Evolutionary conservation across 2,888 invertebrate species (phyloP), one percentile per base, ranked within the genome.

Genomic region (Lepas anatifera): DNA sequence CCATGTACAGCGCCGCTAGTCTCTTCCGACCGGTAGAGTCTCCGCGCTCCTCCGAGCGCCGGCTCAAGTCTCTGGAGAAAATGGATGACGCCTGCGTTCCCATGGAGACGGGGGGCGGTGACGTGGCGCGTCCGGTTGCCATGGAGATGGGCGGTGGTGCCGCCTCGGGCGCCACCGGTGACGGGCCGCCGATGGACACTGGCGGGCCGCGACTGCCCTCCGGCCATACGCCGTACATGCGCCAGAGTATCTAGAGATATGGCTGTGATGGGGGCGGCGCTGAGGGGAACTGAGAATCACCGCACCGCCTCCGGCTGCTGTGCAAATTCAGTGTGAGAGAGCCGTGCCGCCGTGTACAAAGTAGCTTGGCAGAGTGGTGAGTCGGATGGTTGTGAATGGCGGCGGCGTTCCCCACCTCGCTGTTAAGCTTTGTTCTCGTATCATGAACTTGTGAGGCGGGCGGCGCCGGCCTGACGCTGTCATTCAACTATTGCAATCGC

Each of bases 11-110:
- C n/a, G 11, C 64, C 37, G n/a, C n/a, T n/a, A 39, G 64, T 27
- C 25, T 64, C 88, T 86, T 18, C 88, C 89, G 72, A 87, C 88
- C 72, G 88, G 80, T 68, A 89, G 89, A 75, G 89, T 89, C 78
- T 89, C 89, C 39, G 87, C 85, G 50, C 88, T 87, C 70, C 89
- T 81, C 78, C 88, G 89, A 68, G 89, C 85, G 67, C 88, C 88
- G 46, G 88, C 87, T 58, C 18, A 58, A 58, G 58, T 29, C 48
- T n/a, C 64, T n/a, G 3, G 25, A 64, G 3, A 39, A 35, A 25
- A 35, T 39, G 64, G 37, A 64, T 25, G 64, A 64, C 39, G 18
- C 32, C 6, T 58, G 58, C 32, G 64, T 64, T 13, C 37, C 64
- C 11, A 64, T 64, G 64, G 64, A 64, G 25, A 64, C 64, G n/a